These are phyloP conservation scores for Acronicta psi DNA, from an alignment of 2,888 invertebrate genomes.

Conservation along the genomic window DNA sequence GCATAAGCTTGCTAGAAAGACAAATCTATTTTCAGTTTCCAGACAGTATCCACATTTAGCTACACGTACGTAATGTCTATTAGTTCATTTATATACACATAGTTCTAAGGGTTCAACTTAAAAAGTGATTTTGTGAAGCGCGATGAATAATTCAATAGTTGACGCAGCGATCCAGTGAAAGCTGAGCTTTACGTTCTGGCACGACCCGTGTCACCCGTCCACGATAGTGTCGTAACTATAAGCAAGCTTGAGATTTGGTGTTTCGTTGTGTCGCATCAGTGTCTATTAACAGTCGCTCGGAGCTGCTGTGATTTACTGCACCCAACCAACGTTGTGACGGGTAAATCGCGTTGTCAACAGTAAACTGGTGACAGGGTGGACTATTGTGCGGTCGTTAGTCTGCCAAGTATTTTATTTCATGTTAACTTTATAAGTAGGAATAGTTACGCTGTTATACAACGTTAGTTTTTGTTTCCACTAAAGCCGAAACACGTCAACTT, in stretches of 20 bases:
- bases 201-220: slow-evolving; percentile 56
- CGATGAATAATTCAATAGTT: slow-evolving; percentile 66
- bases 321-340: slow-evolving; percentile 2
- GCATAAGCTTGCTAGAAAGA: not conserved
- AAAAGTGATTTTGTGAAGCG: slow-evolving; percentile 58
- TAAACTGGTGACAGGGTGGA: not conserved
- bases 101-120: slow-evolving; percentile 45
- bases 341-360: not conserved
- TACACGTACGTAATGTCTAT: slow-evolving; percentile 38
- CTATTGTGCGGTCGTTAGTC: not conserved
- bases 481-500: too few relatives aligned
- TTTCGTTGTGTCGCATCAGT: slow-evolving; percentile 41
- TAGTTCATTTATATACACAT: slow-evolving; percentile 44
- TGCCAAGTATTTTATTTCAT: not conserved
- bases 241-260: slow-evolving; percentile 38
- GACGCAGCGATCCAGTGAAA: slow-evolving; percentile 48
- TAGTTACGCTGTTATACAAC: too few relatives aligned
- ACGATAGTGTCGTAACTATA: slow-evolving; percentile 30
- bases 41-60: slow-evolving; percentile 8
- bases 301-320: slow-evolving; percentile 29
- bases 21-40: slow-evolving; percentile 18
- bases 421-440: too few relatives aligned
- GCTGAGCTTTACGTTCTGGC: slow-evolving; percentile 44
- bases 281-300: slow-evolving; percentile 47
- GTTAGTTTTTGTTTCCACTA: too few relatives aligned